phyloP scores from a whole-genome alignment of 2,113 vertebrate species.

The Lota lota region DNA sequence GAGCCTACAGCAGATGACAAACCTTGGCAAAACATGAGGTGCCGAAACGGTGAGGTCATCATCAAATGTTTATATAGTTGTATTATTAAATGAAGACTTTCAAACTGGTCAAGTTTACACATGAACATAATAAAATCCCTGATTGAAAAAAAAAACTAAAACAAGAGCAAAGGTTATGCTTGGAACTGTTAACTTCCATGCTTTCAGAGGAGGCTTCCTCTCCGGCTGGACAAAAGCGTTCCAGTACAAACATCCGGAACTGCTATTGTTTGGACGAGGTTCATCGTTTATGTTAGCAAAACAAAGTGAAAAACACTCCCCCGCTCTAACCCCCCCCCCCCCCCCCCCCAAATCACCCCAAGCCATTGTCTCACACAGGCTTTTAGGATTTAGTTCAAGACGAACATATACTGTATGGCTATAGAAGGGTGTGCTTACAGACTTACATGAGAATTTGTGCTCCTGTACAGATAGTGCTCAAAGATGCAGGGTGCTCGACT shows the following conservation, averaged over 20 bases:
- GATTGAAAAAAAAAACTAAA: too few species aligned
- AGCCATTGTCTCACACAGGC: too few species aligned
- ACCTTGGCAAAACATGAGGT: background rate
- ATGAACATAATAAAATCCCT: background rate
- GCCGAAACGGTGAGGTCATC: background rate
- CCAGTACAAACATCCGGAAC: constrained; percentile 34
- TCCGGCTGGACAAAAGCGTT: constrained; percentile 39
- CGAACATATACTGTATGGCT: background rate
- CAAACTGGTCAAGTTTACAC: background rate
- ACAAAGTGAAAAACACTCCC: too few species aligned
- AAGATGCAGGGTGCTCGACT: background rate
- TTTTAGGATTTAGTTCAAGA: background rate
- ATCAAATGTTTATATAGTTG: background rate
- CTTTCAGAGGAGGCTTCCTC: constrained; percentile 26
- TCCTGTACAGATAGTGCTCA: background rate
- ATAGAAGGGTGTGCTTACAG: background rate
- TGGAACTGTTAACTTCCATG: constrained; percentile 1
- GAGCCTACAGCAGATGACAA: background rate
- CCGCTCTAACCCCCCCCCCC: too few species aligned
- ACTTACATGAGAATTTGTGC: background rate
- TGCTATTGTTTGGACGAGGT: constrained; percentile 35
- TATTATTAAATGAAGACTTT: background rate
- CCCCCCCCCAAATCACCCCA: too few species aligned
- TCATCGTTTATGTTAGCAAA: constrained; percentile 11
- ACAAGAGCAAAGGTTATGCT: background rate